A percentile compares a stretch with the other conserved stretches of the same genome.
phyloP scores from a whole-genome alignment of 2,888 invertebrate genomes.

The Cantharis flavilabris region DNA sequence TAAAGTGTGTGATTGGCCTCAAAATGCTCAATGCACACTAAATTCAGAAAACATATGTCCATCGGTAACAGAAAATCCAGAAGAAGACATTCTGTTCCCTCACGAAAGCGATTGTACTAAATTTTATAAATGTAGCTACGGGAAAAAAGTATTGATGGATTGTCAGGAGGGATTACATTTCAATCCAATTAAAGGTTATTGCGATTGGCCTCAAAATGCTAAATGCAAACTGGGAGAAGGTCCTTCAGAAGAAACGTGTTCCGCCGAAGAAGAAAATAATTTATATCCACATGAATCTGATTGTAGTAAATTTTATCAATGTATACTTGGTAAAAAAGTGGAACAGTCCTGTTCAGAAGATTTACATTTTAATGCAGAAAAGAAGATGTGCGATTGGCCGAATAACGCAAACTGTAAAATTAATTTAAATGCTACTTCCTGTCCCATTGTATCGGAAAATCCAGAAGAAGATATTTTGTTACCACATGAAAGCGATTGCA shows the following conservation, averaged over 20 bases:
- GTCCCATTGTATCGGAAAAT: slow-evolving; percentile 2
- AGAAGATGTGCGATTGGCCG: slow-evolving; percentile 32
- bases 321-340: slow-evolving; percentile 21
- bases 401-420: slow-evolving; percentile 23
- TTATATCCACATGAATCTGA: slow-evolving; percentile 21
- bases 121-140: slow-evolving; percentile 32
- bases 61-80: slow-evolving; percentile 7
- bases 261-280: background rate
- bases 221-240: slow-evolving; percentile 15
- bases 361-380: slow-evolving; percentile 29
- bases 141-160: slow-evolving; percentile 17
- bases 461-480: slow-evolving; percentile 9
- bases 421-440: background rate
- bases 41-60: background rate
- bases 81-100: slow-evolving; percentile 7
- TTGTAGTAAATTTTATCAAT: slow-evolving; percentile 33
- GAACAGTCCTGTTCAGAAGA: slow-evolving; percentile 25
- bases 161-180: slow-evolving; percentile 33
- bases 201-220: slow-evolving; percentile 34
- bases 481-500: slow-evolving; percentile 27
- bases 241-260: background rate
- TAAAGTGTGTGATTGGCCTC: slow-evolving; percentile 32
- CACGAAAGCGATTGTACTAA: slow-evolving; percentile 27
- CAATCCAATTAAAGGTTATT: slow-evolving; percentile 25
- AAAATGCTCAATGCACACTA: slow-evolving; percentile 20